Evolutionary conservation across 2,797 vertebrate genomes (phyloP).

Genomic region (Bryconaethiops microstoma): DNA sequence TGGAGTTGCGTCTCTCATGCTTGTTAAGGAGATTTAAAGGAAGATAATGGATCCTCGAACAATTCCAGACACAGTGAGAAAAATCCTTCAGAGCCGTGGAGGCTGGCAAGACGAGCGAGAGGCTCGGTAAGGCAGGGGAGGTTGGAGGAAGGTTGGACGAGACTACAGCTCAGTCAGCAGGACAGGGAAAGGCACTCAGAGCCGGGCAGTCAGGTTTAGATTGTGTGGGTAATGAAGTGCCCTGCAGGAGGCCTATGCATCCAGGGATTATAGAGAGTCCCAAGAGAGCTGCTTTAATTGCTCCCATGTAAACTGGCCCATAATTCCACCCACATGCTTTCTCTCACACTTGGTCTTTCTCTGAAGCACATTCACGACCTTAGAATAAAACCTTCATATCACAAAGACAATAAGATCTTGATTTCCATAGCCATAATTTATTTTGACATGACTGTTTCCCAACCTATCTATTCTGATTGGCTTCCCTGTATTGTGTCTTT

Average conservation of each 20-base stretch:
- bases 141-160: not conserved
- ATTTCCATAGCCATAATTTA: no score
- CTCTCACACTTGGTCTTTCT: not conserved
- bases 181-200: not conserved
- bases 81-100: slow-evolving; percentile 4
- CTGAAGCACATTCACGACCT: not conserved
- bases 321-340: not conserved
- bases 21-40: slow-evolving; percentile 22
- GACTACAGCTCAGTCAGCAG: slow-evolving; percentile 19
- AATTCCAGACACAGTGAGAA: slow-evolving; percentile 19
- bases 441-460: no score
- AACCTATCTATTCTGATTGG: not conserved
- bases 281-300: slow-evolving; percentile 25
- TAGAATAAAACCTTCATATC: not conserved
- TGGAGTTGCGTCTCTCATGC: not conserved
- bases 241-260: slow-evolving; percentile 24
- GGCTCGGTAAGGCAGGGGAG: not conserved
- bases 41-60: slow-evolving; percentile 27
- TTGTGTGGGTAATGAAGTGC: slow-evolving; percentile 34
- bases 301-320: slow-evolving; percentile 8
- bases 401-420: not conserved
- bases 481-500: not conserved
- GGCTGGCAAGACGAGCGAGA: not conserved
- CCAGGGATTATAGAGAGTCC: slow-evolving; percentile 18
- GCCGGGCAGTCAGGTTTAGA: slow-evolving; percentile 33